Evolutionary conservation across 2,113 vertebrate species (phyloP), one percentile per base, ranked within the genome.

Genomic region (Ptilonorhynchus violaceus): DNA sequence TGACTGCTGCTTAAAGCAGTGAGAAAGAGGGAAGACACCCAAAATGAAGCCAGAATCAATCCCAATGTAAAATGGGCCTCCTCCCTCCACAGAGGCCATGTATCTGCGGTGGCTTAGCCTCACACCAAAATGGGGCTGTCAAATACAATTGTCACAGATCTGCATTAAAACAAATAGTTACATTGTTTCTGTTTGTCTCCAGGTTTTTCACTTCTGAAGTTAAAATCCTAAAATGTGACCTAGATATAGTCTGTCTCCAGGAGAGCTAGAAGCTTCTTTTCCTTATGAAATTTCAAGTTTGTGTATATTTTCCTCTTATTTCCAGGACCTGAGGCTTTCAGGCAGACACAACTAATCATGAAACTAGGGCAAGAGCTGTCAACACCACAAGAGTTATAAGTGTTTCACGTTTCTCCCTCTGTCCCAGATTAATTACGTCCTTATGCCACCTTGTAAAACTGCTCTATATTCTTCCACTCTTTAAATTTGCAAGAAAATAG

Each of bases 221-320:
- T 53, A 31, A 73, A 85, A 59, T 55, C 2, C 1, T 41, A 72
- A 92, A 59, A 37, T 53, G 46, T 35, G 25, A 15, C 33, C n/a
- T 63, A 46, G 14, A 17, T 69, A 41, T 12, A 52, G 42, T 31
- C 23, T 53, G 3, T 42, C 27, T 52, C 24, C 27, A 44, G 10
- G 8, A n/a, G 3, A 76, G 10, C 2, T 41, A 52, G 7, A 67
- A 66, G 35, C 3, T 0, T 14, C 44, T 56, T 44, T 60, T 18
- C 15, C 16, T 33, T 33, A 23, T 7, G 12, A 83, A 76, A 86
- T 37, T 56, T 58, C 30, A 70, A 5, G 13, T 59, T 63, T 77
- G 20, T 9, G 10, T 53, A 27, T 60, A 7, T 83, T 92, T 79
- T 31, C 31, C 15, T 85, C 24, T 33, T 64, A 42, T 66, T 68